These are phyloP conservation scores for Orussus abietinus DNA, from an alignment of 1,140 invertebrate species.

Conservation along the genomic window DNA sequence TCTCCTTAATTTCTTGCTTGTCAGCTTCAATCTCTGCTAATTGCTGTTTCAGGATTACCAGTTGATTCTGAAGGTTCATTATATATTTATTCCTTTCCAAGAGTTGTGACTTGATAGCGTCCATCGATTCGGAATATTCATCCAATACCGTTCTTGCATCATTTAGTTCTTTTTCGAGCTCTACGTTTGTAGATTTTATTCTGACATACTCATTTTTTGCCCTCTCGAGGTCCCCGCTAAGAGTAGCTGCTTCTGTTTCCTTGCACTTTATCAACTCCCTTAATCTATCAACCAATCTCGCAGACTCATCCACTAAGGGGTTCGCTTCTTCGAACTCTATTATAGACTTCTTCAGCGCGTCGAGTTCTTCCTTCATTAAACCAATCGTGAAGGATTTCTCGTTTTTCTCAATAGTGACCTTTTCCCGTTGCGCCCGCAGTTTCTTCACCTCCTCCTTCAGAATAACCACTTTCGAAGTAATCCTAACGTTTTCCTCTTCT, in stretches of 20 bases:
- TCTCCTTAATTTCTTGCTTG: not conserved
- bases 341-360: slow-evolving; percentile 7
- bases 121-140: slow-evolving; percentile 6
- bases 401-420: slow-evolving; percentile 26
- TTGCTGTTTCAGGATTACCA: too few species aligned
- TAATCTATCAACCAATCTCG: not conserved
- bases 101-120: slow-evolving; percentile 14
- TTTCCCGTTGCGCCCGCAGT: slow-evolving; percentile 23
- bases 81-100: slow-evolving; percentile 4
- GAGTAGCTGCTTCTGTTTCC: slow-evolving; percentile 2
- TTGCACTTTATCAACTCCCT: slow-evolving; percentile 13
- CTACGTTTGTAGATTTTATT: slow-evolving; percentile 10
- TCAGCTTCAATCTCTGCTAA: not conserved
- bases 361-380: slow-evolving; percentile 17
- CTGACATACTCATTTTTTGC: not conserved
- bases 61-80: slow-evolving; percentile 2
- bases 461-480: slow-evolving; percentile 19
- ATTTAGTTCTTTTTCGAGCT: slow-evolving; percentile 14
- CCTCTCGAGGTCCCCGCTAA: slow-evolving; percentile 10
- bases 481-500: slow-evolving; percentile 20
- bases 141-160: slow-evolving; percentile 4
- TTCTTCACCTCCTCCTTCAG: slow-evolving; percentile 20
- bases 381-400: slow-evolving; percentile 24
- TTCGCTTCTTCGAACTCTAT: slow-evolving; percentile 1
- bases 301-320: not conserved